Evolutionary conservation across 2,888 invertebrate genomes (phyloP).

Genomic region (Agonopterix arenella): DNA sequence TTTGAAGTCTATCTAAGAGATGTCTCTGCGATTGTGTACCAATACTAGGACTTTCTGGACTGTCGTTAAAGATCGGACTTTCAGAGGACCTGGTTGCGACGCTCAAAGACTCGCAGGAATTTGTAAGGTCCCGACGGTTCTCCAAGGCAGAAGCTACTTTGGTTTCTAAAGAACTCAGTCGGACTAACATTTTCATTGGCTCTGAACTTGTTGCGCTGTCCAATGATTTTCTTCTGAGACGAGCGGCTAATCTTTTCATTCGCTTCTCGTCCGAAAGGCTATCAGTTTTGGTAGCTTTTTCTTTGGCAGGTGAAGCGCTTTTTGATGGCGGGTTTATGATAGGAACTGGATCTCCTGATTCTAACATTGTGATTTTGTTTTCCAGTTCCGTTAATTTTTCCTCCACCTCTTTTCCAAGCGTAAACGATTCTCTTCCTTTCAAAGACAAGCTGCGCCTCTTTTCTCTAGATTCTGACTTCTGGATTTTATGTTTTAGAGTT

Average conservation of each 20-base stretch:
- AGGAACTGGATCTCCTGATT: conserved; percentile 65
- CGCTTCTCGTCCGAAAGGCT: conserved; percentile 66
- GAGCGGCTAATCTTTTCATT: conserved; percentile 70
- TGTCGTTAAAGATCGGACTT: conserved; percentile 44
- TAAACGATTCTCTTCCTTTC: conserved; percentile 88
- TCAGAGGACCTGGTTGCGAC: conserved; percentile 56
- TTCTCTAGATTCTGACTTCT: conserved; percentile 85
- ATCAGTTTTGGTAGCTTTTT: conserved; percentile 69
- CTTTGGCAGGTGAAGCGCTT: conserved; percentile 73
- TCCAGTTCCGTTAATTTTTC: conserved; percentile 89
- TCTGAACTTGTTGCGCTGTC: conserved; percentile 88
- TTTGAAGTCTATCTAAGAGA: conserved; percentile 76
- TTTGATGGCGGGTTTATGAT: conserved; percentile 69
- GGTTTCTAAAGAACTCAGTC: conserved; percentile 85
- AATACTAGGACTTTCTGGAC: conserved; percentile 45
- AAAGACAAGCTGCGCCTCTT: conserved; percentile 88
- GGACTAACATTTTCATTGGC: conserved; percentile 87
- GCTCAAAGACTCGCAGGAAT: conserved; percentile 77
- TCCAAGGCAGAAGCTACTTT: conserved; percentile 81
- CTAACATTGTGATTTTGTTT: conserved; percentile 83
- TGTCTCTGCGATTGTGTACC: conserved; percentile 73
- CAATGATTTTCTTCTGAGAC: conserved; percentile 83
- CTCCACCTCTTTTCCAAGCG: conserved; percentile 89
- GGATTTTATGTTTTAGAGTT: conserved; percentile 86
- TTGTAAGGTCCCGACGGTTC: conserved; percentile 60